Evolutionary conservation across 1,140 invertebrate genomes (phyloP).

Genomic region (Procambarus virginalis): DNA sequence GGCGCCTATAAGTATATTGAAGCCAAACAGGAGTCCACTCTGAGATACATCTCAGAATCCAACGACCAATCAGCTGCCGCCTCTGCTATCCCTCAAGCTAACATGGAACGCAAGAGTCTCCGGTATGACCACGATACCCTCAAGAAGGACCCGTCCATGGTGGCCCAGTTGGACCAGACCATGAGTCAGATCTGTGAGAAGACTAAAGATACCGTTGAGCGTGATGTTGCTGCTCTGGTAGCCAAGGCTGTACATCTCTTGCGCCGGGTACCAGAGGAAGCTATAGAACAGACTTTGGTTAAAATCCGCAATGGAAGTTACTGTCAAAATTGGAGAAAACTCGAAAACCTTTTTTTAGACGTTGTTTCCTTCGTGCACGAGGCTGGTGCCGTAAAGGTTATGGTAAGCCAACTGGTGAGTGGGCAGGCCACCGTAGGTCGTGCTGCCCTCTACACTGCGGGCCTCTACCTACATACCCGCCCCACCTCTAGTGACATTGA

Average conservation of each 20-base stretch:
- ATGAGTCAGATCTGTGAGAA: conserved; percentile 37
- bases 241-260: conserved; percentile 25
- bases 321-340: conserved; percentile 9
- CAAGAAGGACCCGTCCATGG: conserved; percentile 39
- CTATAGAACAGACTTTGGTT: conserved; percentile 7
- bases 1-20: conserved; percentile 49
- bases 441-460: conserved; percentile 28
- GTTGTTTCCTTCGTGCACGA: conserved; percentile 28
- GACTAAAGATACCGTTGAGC: conserved; percentile 12
- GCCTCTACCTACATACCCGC: conserved; percentile 15
- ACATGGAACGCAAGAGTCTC: conserved; percentile 1
- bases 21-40: conserved; percentile 49
- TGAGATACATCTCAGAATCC: conserved; percentile 22
- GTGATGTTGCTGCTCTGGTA: conserved; percentile 14
- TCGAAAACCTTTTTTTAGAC: conserved; percentile 39
- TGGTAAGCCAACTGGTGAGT: conserved; percentile 29
- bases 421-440: conserved; percentile 18
- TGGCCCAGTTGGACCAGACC: conserved; percentile 23
- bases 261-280: conserved; percentile 12
- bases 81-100: background rate
- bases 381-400: conserved; percentile 39
- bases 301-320: conserved; percentile 13
- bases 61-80: background rate
- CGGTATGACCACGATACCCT: conserved; percentile 13
- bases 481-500: conserved; percentile 12